Conservation (phyloP, 2,113 vertebrate species). For the Microtus oregoni region DNA sequence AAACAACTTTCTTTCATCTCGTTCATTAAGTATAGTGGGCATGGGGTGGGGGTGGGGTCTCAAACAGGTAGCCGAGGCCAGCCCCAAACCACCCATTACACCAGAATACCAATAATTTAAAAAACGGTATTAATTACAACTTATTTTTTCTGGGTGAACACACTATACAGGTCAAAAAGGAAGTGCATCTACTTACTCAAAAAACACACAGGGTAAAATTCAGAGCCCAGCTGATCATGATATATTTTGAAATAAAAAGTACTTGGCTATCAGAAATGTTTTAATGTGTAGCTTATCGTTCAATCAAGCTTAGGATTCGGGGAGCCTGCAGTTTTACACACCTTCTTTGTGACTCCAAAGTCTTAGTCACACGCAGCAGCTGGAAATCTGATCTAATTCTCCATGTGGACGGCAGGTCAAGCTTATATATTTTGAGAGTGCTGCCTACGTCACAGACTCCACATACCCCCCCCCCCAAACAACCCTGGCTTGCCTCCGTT, state of each 20-base stretch:
- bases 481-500: neutral
- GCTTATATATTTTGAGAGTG: neutral
- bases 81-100: neutral
- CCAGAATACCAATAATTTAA: neutral
- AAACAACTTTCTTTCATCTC: neutral
- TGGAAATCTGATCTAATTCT: neutral
- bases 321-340: neutral
- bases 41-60: neutral
- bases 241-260: conserved; percentile 30
- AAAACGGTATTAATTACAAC: neutral
- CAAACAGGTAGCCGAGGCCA: neutral
- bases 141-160: neutral
- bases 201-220: neutral
- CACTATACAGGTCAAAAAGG: neutral
- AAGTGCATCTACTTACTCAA: neutral
- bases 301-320: neutral
- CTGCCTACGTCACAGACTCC: accelerated
- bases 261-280: neutral
- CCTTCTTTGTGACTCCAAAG: conserved; percentile 10
- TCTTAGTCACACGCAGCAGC: neutral
- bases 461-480: no score
- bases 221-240: neutral
- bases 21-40: no score
- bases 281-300: neutral
- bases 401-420: neutral